phyloP scores from a whole-genome alignment of 2,113 vertebrate species.

The Pangasianodon hypophthalmus region DNA sequence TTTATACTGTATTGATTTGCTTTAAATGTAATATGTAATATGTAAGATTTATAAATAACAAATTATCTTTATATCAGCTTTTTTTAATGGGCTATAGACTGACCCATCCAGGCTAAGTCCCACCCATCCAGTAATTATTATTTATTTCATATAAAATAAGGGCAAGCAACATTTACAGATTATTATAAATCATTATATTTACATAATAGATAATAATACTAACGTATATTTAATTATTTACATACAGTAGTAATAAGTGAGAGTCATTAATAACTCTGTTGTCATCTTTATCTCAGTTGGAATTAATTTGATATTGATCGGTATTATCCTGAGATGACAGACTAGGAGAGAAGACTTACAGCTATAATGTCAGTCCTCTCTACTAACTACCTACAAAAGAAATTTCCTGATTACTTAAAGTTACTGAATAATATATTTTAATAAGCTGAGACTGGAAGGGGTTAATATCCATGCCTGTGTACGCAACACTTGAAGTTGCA shows the following conservation, averaged over 20 bases:
- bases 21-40: too few species aligned
- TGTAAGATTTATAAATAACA: too few species aligned
- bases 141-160: background rate
- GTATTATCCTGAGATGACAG: background rate
- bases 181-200: background rate
- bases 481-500: background rate
- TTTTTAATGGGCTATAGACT: background rate
- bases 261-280: background rate
- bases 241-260: background rate
- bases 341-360: background rate
- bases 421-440: background rate
- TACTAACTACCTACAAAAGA: background rate
- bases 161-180: background rate
- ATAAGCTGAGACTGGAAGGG: background rate
- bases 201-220: background rate
- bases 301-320: background rate
- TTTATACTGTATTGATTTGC: background rate
- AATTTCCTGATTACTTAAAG: background rate
- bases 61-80: background rate
- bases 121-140: background rate
- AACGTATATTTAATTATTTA: background rate
- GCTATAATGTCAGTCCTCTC: background rate
- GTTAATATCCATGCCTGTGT: background rate
- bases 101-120: background rate
- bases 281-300: background rate